These are phyloP conservation scores for Pagetopsis macropterus DNA, from an alignment of 2,797 vertebrate genomes.

Conservation along the genomic window DNA sequence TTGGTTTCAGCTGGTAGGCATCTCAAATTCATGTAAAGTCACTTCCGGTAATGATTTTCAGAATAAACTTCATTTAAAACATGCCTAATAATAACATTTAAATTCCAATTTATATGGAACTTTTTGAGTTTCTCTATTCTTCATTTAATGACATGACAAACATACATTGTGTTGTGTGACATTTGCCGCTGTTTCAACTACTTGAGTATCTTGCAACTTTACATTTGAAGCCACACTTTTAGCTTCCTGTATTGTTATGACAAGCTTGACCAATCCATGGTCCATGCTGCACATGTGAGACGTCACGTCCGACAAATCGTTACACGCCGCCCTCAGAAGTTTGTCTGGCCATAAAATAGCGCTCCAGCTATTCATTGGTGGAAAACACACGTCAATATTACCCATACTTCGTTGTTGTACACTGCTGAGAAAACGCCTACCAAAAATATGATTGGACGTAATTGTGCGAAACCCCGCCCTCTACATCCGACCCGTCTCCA, in stretches of 20 bases:
- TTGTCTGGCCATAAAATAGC: slow-evolving; percentile 14
- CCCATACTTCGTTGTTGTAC: accelerated
- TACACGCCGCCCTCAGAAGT: slow-evolving; percentile 12
- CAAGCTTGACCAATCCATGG: accelerated
- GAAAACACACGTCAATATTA: slow-evolving; percentile 35
- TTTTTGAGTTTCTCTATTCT: accelerated
- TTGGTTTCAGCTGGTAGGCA: slow-evolving; percentile 21
- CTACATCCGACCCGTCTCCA: slow-evolving; percentile 42
- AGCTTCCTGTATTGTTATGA: neutral
- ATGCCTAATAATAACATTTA: neutral
- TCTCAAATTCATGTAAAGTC: neutral
- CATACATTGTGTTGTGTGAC: accelerated
- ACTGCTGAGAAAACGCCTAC: slow-evolving; percentile 19
- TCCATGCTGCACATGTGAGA: slow-evolving; percentile 44
- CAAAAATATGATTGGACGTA: slow-evolving; percentile 55
- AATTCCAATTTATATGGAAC: accelerated
- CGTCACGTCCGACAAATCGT: slow-evolving; percentile 71
- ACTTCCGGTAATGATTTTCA: slow-evolving; percentile 20
- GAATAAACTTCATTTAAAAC: slow-evolving; percentile 1
- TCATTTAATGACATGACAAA: accelerated
- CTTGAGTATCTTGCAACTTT: neutral
- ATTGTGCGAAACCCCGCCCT: slow-evolving; percentile 37
- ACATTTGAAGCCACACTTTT: neutral
- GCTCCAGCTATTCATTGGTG: slow-evolving; percentile 64
- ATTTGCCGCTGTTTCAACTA: accelerated